Base-by-base conservation (phyloP, 2,113 vertebrate species). In the Bagarius yarrelli region DNA sequence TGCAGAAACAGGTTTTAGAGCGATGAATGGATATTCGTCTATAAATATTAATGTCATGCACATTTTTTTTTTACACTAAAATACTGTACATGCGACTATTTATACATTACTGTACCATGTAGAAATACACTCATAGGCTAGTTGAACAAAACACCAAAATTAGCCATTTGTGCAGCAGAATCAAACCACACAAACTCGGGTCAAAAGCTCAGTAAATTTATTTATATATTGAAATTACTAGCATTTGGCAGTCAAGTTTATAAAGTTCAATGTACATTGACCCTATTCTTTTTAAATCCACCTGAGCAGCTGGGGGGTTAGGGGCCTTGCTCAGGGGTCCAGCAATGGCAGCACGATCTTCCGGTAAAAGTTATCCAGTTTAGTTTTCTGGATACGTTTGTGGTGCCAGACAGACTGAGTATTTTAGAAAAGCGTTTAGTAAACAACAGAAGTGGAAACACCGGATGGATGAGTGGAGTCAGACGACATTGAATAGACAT, bases 11-110 rank as follows among this genome's bases (percentile, higher is more conserved):
- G 78, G 56, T 85, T 80, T 66, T 78, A 84, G 86, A 79, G 36
- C 60, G 57, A 88, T 86, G 78, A 81, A 87, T 86, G 85, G 61
- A 88, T 85, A 73, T 88, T 91, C 90, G 91, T 90, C 86, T 57
- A 89, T 87, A 83, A 87, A 69, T 83, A 83, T 83, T 85, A 85
- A 64, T 16, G 82, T 76, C 91, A 94, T 93, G 92, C 90, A 89
- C 13, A 66, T n/a, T n/a, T n/a, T n/a, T n/a, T n/a, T n/a, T n/a
- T n/a, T n/a, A n/a, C n/a, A n/a, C n/a, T n/a, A n/a, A n/a, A 64
- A 50, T 76, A 55, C n/a, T 5, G 63, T 5, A 63, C 44, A 57
- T 66, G 47, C 19, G 14, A 21, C 34, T 36, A 40, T 72, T 52
- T 23, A 59, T 2, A 70, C 3, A 64, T 63, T 2, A 63, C 23